These are phyloP conservation scores for Hydroisotoma schaefferi DNA, from an alignment of 2,888 invertebrate genomes.

Conservation along the genomic window DNA sequence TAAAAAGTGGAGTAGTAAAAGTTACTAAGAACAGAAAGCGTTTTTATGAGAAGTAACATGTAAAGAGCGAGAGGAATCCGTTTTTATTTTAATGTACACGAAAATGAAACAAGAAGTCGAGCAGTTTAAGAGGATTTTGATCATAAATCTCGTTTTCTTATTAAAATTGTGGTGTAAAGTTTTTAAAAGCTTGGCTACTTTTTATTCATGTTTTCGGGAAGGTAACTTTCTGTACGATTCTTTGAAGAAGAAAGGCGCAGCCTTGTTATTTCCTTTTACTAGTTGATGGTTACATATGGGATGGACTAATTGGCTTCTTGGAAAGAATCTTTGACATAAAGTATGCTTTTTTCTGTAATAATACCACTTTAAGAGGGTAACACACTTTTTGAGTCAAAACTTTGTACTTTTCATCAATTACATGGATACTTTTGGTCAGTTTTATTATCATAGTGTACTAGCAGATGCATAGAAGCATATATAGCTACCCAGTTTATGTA, in stretches of 20 bases:
- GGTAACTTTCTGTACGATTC: not conserved
- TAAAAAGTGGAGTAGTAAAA: conserved; percentile 10
- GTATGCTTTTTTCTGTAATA: conserved; percentile 5
- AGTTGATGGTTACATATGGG: not conserved
- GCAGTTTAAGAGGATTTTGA: conserved; percentile 2
- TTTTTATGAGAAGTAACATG: no score
- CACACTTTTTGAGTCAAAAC: conserved; percentile 4
- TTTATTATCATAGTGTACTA: no score
- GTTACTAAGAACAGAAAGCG: not conserved
- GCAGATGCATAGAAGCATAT: no score
- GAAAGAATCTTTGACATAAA: not conserved
- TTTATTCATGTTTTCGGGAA: not conserved
- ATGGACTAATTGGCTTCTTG: conserved; percentile 4
- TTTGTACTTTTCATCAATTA: conserved; percentile 3
- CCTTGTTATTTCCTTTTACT: not conserved
- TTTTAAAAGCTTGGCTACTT: not conserved
- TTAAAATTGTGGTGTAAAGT: conserved; percentile 12
- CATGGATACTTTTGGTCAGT: no score
- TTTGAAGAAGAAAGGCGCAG: not conserved
- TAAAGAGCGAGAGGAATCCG: not conserved
- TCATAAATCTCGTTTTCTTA: conserved; percentile 9
- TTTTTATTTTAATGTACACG: not conserved
- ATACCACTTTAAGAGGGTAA: not conserved
- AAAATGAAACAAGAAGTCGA: conserved; percentile 7
- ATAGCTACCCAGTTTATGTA: no score